phyloP scores from a whole-genome alignment of 2,113 vertebrate species.

The Serilophus lunatus region DNA sequence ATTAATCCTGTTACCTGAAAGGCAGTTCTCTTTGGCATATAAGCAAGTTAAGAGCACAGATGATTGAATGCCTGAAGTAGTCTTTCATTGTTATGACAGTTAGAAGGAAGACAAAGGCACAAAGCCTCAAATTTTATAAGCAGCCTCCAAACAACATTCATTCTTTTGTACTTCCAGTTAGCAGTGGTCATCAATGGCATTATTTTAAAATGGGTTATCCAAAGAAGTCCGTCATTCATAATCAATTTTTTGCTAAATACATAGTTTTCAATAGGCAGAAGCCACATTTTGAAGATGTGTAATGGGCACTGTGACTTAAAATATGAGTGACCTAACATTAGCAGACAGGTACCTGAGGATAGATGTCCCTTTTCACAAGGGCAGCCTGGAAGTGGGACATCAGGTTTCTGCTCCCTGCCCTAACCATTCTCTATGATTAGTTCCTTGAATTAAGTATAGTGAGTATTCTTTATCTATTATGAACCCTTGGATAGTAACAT shows the following conservation, averaged over 20 bases:
- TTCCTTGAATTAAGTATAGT: not conserved
- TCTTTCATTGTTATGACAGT: not conserved
- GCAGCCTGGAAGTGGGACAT: not conserved
- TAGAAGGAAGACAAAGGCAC: not conserved
- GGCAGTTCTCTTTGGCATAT: not conserved
- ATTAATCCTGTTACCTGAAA: conserved; percentile 25
- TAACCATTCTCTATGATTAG: not conserved
- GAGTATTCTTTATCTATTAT: not conserved
- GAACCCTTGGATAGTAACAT: not conserved
- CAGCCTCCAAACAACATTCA: not conserved
- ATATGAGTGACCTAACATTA: not conserved
- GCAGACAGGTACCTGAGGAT: not conserved
- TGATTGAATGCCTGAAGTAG: not conserved
- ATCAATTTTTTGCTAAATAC: not conserved
- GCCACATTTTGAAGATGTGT: not conserved
- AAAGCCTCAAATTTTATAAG: not conserved
- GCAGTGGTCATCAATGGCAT: not conserved
- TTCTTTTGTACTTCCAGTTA: not conserved
- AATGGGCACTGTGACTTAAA: not conserved
- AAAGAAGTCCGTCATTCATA: not conserved
- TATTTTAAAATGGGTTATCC: not conserved
- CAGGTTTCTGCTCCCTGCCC: not conserved
- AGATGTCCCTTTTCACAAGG: not conserved
- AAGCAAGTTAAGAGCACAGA: not conserved
- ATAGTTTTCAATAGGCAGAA: not conserved